Base-by-base conservation (phyloP, 2,113 vertebrate species). In the Notarius lentiginosus region DNA sequence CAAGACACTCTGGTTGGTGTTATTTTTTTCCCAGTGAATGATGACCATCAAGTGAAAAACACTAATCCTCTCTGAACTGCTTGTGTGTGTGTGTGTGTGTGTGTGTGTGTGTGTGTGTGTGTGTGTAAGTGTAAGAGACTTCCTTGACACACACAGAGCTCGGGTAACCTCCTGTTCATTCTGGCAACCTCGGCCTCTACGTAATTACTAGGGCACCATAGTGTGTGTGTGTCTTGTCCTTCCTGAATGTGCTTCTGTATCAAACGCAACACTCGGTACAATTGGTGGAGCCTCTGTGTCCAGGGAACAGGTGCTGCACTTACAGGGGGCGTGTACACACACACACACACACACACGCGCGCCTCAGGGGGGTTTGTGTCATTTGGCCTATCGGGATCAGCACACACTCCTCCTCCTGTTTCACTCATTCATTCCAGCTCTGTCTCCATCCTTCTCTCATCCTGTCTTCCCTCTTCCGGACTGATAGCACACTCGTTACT, bases 221-320 rank as follows among this genome's bases (percentile, higher is more conserved):
- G 34, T 34, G 65, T 93, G 91, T 89, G 92, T 91, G 92, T 92
- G 91, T 91, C 89, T 56, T 91, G 89, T 91, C 12, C 8, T 51
- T 87, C 79, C 22, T 83, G 81, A 89, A 88, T 87, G 85, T 73
- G 80, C 89, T 85, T 94, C 94, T 79, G 76, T 79, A 15, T 58
- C 34, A 56, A 58, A 20, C n/a, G 4, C 53, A 79, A 20, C n/a
- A 27, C 76, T 79, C n/a, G n/a, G 76, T 18, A 24, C 53, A 79
- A 94, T 90, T 94, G 94, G 93, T 89, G 87, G 79, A 63, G 89
- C 89, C 89, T 51, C 84, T 93, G 93, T 90, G 91, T 87, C 90
- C 80, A 91, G 91, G 89, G 88, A 94, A 95, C 95, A 95, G 95
- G 94, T 95, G 95, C 89, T 89, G 86, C 14, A 47, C 66, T 89